Evolutionary conservation across 2,888 invertebrate species (phyloP).

Genomic region (Pardosa pseudoannulata): DNA sequence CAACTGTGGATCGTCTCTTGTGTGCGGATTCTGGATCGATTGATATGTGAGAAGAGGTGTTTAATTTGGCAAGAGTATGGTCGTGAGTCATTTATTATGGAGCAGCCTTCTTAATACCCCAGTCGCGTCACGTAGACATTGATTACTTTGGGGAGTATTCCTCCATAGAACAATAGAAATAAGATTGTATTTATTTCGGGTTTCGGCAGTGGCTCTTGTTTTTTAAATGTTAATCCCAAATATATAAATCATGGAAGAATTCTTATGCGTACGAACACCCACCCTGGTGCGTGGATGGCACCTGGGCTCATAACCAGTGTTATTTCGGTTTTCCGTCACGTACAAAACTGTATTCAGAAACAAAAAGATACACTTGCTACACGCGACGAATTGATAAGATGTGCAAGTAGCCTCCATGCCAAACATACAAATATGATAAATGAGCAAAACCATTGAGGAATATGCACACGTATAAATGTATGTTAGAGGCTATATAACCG

Average conservation of each 20-base stretch:
- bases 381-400: no score
- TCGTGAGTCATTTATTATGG: conserved; percentile 5
- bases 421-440: no score
- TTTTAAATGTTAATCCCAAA: background rate
- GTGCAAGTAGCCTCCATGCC: no score
- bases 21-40: background rate
- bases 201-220: background rate
- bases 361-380: no score
- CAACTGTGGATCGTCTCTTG: no score
- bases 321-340: no score
- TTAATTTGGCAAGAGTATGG: conserved; percentile 3
- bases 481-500: no score
- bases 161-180: background rate
- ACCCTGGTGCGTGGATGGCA: no score
- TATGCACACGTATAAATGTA: no score
- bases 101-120: background rate
- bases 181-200: background rate
- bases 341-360: no score
- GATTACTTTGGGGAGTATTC: background rate
- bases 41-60: conserved; percentile 12
- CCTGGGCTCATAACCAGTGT: no score
- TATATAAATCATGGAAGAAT: background rate
- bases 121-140: background rate
- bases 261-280: background rate
- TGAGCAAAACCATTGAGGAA: no score